These are phyloP conservation scores for Calliphora vicina DNA, from an alignment of 1,140 invertebrate genomes.

Conservation along the genomic window DNA sequence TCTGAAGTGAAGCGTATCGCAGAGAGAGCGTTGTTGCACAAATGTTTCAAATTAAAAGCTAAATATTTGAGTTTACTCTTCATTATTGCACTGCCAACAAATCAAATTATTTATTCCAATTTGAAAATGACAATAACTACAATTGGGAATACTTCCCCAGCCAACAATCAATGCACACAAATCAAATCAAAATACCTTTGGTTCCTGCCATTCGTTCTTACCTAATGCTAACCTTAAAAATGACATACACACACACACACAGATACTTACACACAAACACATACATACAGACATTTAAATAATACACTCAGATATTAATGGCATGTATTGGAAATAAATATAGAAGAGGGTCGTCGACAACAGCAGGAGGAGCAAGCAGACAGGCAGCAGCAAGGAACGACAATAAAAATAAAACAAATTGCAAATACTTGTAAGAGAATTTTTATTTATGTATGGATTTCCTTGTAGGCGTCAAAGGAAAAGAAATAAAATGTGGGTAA, in stretches of 20 bases:
- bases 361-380: not conserved
- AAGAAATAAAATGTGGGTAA: not conserved
- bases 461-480: not conserved
- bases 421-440: not conserved
- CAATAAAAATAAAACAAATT: conserved; percentile 32
- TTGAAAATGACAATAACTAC: too few relatives aligned
- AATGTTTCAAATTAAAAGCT: too few relatives aligned
- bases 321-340: conserved; percentile 5
- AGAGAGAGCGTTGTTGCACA: too few relatives aligned
- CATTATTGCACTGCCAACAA: too few relatives aligned
- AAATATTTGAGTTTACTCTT: too few relatives aligned
- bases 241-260: not conserved
- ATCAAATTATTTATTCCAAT: too few relatives aligned
- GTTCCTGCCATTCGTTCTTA: conserved; percentile 3
- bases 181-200: conserved; percentile 25
- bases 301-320: not conserved
- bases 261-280: not conserved
- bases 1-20: too few relatives aligned
- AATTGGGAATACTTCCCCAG: not conserved
- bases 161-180: conserved; percentile 25
- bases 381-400: not conserved
- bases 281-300: not conserved
- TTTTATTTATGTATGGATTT: not conserved
- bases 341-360: not conserved
- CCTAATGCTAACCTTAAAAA: conserved; percentile 26